A percentile compares a stretch with the other conserved stretches of the same genome.
Evolutionary conservation across 2,797 vertebrate species (phyloP).

Genomic region (Microctenopoma stevenorrisi): DNA sequence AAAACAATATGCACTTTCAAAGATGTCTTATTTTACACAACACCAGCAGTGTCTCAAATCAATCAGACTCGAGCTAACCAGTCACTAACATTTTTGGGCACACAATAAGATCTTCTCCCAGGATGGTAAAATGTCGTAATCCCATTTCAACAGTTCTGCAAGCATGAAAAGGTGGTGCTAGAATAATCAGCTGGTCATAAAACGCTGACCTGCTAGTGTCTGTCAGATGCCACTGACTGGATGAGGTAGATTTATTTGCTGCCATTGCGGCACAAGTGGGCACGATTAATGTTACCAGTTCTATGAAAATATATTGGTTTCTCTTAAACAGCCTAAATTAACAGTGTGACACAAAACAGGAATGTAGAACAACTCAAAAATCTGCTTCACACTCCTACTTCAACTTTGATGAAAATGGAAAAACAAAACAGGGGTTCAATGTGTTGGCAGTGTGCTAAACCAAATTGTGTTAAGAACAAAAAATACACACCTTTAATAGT

Average conservation of each 20-base stretch:
- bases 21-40: conserved; percentile 9
- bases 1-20: conserved; percentile 12
- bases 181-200: conserved; percentile 21
- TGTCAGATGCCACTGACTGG: conserved; percentile 40
- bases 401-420: conserved; percentile 7
- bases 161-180: conserved; percentile 5
- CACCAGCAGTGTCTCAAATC: neutral
- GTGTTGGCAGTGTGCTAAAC: conserved; percentile 17
- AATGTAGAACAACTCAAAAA: conserved; percentile 51
- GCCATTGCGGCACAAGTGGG: conserved; percentile 27
- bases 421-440: neutral
- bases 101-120: neutral
- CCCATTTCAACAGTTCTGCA: conserved; percentile 25
- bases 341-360: conserved; percentile 29
- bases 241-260: conserved; percentile 84
- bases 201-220: conserved; percentile 10
- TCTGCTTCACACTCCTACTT: conserved; percentile 10
- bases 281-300: conserved; percentile 16
- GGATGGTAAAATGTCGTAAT: conserved; percentile 14
- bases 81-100: neutral
- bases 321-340: conserved; percentile 6
- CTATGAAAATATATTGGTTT: conserved; percentile 11
- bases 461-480: conserved; percentile 16
- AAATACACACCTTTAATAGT: conserved; percentile 14
- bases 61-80: neutral